Percentiles rank a stretch among this genome's conserved stretches.
phyloP scores from a whole-genome alignment of 2,797 vertebrate species.

The Mustela erminea region DNA sequence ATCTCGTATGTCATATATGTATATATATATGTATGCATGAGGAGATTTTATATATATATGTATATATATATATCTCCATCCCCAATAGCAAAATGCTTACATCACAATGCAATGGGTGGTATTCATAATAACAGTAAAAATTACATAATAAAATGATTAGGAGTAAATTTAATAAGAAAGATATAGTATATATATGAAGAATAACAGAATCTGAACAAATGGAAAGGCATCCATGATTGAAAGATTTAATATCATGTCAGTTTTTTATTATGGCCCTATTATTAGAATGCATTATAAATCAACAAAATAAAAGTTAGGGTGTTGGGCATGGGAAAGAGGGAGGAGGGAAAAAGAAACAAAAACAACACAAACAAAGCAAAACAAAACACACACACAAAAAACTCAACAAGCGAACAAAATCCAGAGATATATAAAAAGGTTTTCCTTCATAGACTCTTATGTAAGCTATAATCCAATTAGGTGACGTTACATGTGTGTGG shows the following conservation, averaged over 20 bases:
- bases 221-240: neutral
- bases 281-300: neutral
- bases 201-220: neutral
- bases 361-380: neutral
- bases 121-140: neutral
- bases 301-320: neutral
- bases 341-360: neutral
- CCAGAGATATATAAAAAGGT: neutral
- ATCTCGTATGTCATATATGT: neutral
- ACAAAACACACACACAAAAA: neutral
- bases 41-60: neutral
- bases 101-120: neutral
- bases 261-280: neutral
- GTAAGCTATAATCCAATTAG: neutral
- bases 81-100: neutral
- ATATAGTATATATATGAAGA: neutral
- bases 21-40: neutral
- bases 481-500: neutral
- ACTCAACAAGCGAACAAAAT: neutral
- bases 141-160: neutral
- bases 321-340: neutral
- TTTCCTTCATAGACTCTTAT: neutral
- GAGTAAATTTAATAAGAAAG: neutral
- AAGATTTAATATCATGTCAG: neutral
- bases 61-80: neutral